A percentile compares a stretch with the other conserved stretches of the same genome.
These are phyloP conservation scores for Sebastes paucispinis DNA, from an alignment of 2,797 vertebrate species.

Conservation along the genomic window DNA sequence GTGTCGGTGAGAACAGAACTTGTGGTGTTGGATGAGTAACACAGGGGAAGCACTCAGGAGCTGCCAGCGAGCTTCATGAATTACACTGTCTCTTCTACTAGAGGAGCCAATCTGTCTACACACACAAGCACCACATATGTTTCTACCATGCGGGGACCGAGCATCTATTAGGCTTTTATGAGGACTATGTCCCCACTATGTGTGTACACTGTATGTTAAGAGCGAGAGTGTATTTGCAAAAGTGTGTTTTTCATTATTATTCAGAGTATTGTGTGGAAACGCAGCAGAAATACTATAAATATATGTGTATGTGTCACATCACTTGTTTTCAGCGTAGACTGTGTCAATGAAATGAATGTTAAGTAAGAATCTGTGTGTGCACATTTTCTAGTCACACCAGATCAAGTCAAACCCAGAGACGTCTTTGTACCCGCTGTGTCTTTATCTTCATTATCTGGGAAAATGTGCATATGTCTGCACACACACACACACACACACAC, in stretches of 20 bases:
- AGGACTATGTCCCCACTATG: constrained; percentile 34
- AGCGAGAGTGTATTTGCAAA: too few species aligned
- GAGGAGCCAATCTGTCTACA: constrained; percentile 64
- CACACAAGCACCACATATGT: constrained; percentile 25
- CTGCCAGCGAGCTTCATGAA: constrained; percentile 63
- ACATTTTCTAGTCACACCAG: constrained; percentile 10
- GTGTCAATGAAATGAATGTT: constrained; percentile 14
- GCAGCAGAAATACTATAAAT: background rate
- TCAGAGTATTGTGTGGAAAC: background rate
- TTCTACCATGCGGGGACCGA: constrained; percentile 12
- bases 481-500: background rate
- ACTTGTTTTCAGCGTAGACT: background rate
- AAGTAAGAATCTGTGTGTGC: constrained; percentile 8
- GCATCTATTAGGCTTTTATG: constrained; percentile 17
- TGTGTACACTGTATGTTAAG: background rate
- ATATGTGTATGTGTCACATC: too few species aligned
- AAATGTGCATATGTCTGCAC: constrained; percentile 74
- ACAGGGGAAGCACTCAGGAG: constrained; percentile 55
- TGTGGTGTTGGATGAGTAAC: constrained; percentile 48
- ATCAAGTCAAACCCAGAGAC: constrained; percentile 43
- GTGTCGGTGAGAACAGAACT: constrained; percentile 48
- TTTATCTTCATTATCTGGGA: constrained; percentile 71
- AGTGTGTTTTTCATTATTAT: background rate
- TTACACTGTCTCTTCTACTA: constrained; percentile 65
- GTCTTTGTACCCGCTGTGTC: constrained; percentile 42